Base-by-base conservation (phyloP, 1,140 invertebrate genomes). In the Saccostrea echinata region DNA sequence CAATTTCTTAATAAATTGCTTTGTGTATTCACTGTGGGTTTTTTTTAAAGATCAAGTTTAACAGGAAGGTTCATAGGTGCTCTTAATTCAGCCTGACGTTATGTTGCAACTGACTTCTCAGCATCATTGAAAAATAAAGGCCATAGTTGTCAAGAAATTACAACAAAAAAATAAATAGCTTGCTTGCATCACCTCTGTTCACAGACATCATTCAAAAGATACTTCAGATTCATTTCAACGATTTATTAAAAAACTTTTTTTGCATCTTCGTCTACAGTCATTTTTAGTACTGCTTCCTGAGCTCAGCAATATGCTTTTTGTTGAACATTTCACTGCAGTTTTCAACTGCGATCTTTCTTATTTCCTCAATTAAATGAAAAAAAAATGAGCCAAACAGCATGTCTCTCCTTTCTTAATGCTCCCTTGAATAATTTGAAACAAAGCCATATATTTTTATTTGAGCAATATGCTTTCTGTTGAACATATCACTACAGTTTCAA, bases 1-100 rank as follows among this genome's bases (percentile, higher is more conserved):
- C 16, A 84, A 51, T 4, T 21, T n/a, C n/a, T 82, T 33, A 33
- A 84, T 87, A 27, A 12, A n/a, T 24, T 55, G 2, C 4, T 88
- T 12, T 0, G 52, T 90, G 51, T 52, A 84, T 18, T 61, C 12
- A 30, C 89, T 88, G n/a, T n/a, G n/a, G n/a, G 6, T 88, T n/a
- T n/a, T n/a, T n/a, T 27, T 64, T 84, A 86, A 6, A 88, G 80
- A 18, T 84, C 81, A 27, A 71, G 27, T 68, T 86, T 61, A 51
- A 51, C 35, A 83, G 86, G 86, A 13, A 88, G 30, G 27, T 68
- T 33, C 21, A 57, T 64, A 9, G 89, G 89, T 43, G 43, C 57
- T 33, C 89, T 83, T 16, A 90, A 35, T 24, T 76, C 33, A 13
- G 55, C 8, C 43, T 87, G 84, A 43, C 88, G 86, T 68, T 53